Evolutionary conservation across 2,113 vertebrate genomes (phyloP), one percentile per base, ranked within the genome.

Genomic region (Cephalopholis sonnerati): DNA sequence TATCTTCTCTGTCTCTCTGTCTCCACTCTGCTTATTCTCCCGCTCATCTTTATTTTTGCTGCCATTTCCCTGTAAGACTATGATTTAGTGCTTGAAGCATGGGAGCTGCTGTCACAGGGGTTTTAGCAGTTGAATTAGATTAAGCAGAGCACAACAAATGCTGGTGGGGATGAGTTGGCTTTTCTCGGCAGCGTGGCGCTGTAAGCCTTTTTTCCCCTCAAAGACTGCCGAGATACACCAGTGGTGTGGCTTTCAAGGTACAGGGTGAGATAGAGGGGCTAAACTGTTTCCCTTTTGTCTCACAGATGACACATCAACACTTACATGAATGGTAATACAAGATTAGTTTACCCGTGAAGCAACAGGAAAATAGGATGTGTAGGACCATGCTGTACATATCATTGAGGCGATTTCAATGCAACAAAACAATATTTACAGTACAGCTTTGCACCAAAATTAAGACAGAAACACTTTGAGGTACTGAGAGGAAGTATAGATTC

Each of bases 101-200:
- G 69, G 68, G 44, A 77, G 81, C 84, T 82, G 79, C 82, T 89
- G 87, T 88, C 89, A 86, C 46, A 68, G 79, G 70, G 89, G 68
- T 86, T 87, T 90, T 90, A 83, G 87, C 85, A 74, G 87, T 78
- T 90, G 91, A 93, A 93, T 92, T 89, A 89, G 90, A 92, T 91
- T 92, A 92, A 82, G 87, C 72, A 51, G 84, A 89, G 89, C 89
- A 91, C 89, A 91, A 91, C 91, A 94, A 94, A 92, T 68, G 85
- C 89, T 90, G 81, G 83, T 90, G 78, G 89, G 88, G 85, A 91
- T 92, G 90, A 91, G 86, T 88, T 92, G 77, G 87, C 81, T 92
- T 91, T 90, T 90, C 87, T 87, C 78, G 25, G 84, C 74, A 86
- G 85, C 76, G 77, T 89, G 85, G 83, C 88, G 69, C 77, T 81